Evolutionary conservation across 2,797 vertebrate species (phyloP).

Genomic region (Cryptoprocta ferox): DNA sequence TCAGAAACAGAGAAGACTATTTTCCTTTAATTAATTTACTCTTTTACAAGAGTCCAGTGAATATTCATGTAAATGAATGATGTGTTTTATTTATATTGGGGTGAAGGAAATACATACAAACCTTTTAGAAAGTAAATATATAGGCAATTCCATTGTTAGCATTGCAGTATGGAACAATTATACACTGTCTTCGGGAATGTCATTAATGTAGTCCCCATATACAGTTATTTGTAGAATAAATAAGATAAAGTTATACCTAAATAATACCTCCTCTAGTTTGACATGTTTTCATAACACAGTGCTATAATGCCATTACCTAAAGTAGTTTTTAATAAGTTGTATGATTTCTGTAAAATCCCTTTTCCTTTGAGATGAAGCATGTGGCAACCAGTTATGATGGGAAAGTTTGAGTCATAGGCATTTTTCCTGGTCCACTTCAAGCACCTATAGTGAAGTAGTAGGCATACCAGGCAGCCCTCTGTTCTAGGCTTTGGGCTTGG

Average conservation of each 20-base stretch:
- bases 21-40: background rate
- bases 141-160: background rate
- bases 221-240: constrained; percentile 6
- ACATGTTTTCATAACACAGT: background rate
- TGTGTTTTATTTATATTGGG: background rate
- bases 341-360: background rate
- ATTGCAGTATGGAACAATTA: background rate
- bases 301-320: background rate
- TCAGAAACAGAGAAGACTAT: background rate
- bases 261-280: background rate
- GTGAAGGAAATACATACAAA: background rate
- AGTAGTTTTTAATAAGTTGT: background rate
- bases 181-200: background rate
- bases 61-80: background rate
- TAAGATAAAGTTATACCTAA: background rate
- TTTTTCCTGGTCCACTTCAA: background rate
- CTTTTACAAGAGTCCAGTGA: background rate
- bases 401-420: rapidly evolving
- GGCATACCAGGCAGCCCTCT: rapidly evolving
- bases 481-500: background rate
- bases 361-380: background rate
- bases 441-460: rapidly evolving
- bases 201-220: background rate
- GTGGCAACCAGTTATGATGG: background rate
- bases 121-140: background rate